Base-by-base conservation (phyloP, 2,113 vertebrate species). In the Orientallactaga bullata region DNA sequence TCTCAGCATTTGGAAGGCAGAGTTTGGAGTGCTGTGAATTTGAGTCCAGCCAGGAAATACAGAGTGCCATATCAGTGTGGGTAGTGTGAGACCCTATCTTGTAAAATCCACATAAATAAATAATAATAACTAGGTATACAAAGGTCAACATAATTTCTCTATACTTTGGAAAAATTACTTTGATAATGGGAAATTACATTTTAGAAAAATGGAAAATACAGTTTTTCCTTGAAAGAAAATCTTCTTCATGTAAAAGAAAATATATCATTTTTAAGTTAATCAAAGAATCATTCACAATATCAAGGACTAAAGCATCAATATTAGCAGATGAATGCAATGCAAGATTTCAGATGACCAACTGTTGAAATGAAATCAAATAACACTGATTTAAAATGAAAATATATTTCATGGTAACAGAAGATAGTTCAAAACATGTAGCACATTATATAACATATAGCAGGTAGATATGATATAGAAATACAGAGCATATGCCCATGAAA, bases 91-190 rank as follows among this genome's bases (percentile, higher is more conserved):
- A 47, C 8, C 42, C 42, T 47, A 47, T 47, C 42, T 47, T 47
- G 42, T 47, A 47, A 47, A 47, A 47, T 6, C 5, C 42, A 47
- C 5, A 47, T 47, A 47, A 47, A 47, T 47, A 47, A 55, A 55
- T 55, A 55, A 55, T 55, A 10, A 55, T 55, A 10, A 55, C 12
- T 15, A 55, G 7, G 55, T 55, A 12, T 55, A 68, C 16, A 95
- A 95, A 93, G 28, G 61, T 89, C 66, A 95, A 26, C 7, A 68
- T 91, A 28, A 93, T 87, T 80, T 91, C 84, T 76, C 30, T 69
- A 68, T 35, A 72, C 24, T 72, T 91, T 15, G 30, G 73, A 93
- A 93, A 47, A 16, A 39, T 72, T 85, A 16, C 32, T 87, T 32
- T 3, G 28, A 77, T 61, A 47, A 32, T 32, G 6, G 17, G 39